These are phyloP conservation scores for Cisticola juncidis DNA, from an alignment of 2,113 vertebrate genomes.

Conservation along the genomic window DNA sequence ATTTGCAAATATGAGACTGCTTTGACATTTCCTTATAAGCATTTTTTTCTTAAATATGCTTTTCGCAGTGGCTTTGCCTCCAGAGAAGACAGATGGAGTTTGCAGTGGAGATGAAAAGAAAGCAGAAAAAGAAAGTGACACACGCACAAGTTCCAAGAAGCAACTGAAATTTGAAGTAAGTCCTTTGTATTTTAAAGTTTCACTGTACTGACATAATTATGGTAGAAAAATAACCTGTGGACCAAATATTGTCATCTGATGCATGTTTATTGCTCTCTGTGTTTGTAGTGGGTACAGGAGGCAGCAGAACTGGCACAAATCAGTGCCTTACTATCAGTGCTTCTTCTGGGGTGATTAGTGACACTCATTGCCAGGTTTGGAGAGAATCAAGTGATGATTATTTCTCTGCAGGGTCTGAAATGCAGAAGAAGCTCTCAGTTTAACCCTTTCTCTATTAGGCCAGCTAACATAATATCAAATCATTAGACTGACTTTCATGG, in stretches of 20 bases:
- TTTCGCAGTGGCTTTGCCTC: slow-evolving; percentile 90
- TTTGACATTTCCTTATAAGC: slow-evolving; percentile 44
- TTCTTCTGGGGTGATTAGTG: neutral
- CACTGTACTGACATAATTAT: neutral
- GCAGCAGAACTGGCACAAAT: neutral
- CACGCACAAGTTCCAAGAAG: slow-evolving; percentile 83
- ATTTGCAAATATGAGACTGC: slow-evolving; percentile 49
- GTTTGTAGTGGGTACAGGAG: neutral
- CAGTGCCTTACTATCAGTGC: neutral
- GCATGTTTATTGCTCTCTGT: neutral
- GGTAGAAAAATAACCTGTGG: slow-evolving; percentile 30
- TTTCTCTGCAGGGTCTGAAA: neutral
- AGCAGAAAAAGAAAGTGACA: slow-evolving; percentile 81
- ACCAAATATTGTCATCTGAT: neutral
- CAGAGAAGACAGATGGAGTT: slow-evolving; percentile 89
- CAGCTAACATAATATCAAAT: neutral
- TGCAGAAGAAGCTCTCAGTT: neutral
- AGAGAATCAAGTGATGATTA: neutral
- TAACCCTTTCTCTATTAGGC: neutral
- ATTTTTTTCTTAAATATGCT: slow-evolving; percentile 34
- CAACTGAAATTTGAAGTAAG: slow-evolving; percentile 97
- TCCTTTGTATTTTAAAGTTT: slow-evolving; percentile 21
- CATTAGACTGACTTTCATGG: neutral
- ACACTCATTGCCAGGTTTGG: neutral
- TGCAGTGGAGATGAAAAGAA: slow-evolving; percentile 88